Evolutionary conservation across 1,140 invertebrate genomes (phyloP), one percentile per base, ranked within the genome.

Genomic region (Drosophila bifasciata): DNA sequence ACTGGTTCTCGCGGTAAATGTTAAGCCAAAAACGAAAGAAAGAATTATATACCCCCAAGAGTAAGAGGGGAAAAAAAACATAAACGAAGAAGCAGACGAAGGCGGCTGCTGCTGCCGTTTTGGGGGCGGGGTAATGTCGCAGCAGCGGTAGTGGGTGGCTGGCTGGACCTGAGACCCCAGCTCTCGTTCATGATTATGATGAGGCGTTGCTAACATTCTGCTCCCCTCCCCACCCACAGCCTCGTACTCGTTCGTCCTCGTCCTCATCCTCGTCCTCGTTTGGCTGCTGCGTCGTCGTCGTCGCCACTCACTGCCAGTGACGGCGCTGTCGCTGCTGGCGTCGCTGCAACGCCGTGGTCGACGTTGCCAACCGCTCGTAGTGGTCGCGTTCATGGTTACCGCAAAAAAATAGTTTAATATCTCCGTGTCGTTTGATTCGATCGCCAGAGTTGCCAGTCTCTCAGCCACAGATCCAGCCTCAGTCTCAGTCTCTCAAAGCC

Each of bases 341-440:
- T 68, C 76, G 59, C 60, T 66, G 58, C 74, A 39, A 32, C 71
- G 71, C 61, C 75, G 78, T 79, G 60, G 72, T 75, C 71, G 63
- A 9, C 73, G 72, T 76, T 76, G 71, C 63, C 83, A 88, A 80
- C 81, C 76, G 79, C 76, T 89, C 79, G 79, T 88, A 88, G 89
- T 85, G 90, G 90, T 91, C 90, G 90, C 85, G 89, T 91, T 91
- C 86, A 91, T 91, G 83, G 86, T 91, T 91, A 91, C 90, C 90
- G 86, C 89, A 91, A 91, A 91, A 91, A 91, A 91, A 90, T 91
- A 91, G 90, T 91, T 91, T 91, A 91, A 91, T 91, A 91, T 81
- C 83, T 81, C 67, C 83, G 83, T 76, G 86, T 89, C 90, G 79
- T 90, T 91, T 90, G 89, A 91, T 88, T 90, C 90, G 86, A 91